These are phyloP conservation scores for Orchestia grillus DNA, from an alignment of 1,140 invertebrate species.

Conservation along the genomic window DNA sequence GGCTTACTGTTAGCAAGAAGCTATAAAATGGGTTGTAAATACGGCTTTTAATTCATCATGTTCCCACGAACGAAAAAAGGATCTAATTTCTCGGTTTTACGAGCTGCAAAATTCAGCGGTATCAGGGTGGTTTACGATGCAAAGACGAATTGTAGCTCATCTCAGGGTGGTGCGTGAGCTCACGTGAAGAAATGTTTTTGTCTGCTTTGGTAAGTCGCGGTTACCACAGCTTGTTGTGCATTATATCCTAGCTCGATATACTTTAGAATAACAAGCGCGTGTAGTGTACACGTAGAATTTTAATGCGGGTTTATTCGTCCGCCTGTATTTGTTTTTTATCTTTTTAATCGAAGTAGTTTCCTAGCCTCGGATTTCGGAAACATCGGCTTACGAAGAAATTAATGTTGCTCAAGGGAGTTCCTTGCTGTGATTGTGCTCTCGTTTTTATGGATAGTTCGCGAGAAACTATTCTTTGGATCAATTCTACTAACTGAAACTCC, in stretches of 20 bases:
- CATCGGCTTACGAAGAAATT: not conserved
- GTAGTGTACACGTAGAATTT: not conserved
- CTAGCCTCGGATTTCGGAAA: not conserved
- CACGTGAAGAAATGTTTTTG: not conserved
- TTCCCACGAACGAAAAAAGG: not conserved
- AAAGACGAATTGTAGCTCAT: not conserved
- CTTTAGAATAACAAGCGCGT: not conserved
- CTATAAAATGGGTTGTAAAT: not conserved
- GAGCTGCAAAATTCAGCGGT: not conserved
- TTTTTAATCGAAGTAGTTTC: not conserved
- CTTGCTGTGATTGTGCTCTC: not conserved
- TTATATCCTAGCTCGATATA: not conserved
- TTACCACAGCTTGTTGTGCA: not conserved
- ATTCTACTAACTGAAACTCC: not conserved
- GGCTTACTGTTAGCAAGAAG: not conserved
- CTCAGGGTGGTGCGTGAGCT: not conserved
- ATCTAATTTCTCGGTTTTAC: not conserved
- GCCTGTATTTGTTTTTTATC: not conserved
- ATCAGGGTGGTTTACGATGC: not conserved
- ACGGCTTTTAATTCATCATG: not conserved
- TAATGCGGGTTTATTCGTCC: not conserved
- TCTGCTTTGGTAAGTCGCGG: not conserved
- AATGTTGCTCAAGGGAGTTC: not conserved
- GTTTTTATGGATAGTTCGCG: not conserved
- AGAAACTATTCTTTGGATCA: not conserved